Conservation (phyloP, 1,140 invertebrate species). For the Belonocnema kinseyi region DNA sequence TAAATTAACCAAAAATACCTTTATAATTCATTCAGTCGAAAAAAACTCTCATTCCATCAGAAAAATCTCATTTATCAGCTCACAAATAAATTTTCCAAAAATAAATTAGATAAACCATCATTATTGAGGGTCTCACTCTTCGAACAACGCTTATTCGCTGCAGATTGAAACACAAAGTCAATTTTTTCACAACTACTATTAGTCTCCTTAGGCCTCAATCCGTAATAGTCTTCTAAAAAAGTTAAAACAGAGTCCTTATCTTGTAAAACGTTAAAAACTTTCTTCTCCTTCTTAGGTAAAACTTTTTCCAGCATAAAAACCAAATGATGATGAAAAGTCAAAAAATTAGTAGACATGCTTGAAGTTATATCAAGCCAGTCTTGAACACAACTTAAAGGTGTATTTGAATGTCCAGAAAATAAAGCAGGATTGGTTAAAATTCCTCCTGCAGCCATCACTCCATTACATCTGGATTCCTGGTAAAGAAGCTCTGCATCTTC, state of each 20-base stretch:
- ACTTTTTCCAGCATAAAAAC: constrained; percentile 94
- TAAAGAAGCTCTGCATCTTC: constrained; percentile 82
- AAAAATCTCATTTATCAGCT: constrained; percentile 1
- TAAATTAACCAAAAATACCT: constrained; percentile 30
- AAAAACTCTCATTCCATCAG: not conserved
- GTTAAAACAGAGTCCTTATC: constrained; percentile 82
- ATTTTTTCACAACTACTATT: constrained; percentile 57
- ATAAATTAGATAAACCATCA: constrained; percentile 40
- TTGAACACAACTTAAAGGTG: constrained; percentile 87
- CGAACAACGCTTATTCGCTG: constrained; percentile 36
- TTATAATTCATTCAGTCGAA: not conserved
- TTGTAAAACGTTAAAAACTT: constrained; percentile 87
- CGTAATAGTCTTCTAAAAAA: constrained; percentile 81
- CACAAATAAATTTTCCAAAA: constrained; percentile 50
- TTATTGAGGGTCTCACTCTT: constrained; percentile 33
- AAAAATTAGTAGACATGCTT: constrained; percentile 78
- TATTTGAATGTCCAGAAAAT: constrained; percentile 82
- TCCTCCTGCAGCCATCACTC: constrained; percentile 92
- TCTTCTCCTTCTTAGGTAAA: constrained; percentile 82
- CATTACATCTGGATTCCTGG: constrained; percentile 83
- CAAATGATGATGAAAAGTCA: constrained; percentile 94
- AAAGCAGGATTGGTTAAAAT: constrained; percentile 93
- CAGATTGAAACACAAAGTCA: constrained; percentile 58
- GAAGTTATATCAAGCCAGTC: constrained; percentile 88
- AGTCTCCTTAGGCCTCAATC: constrained; percentile 62